Conservation (phyloP, 2,797 vertebrate genomes). For the Pangasius macronema region DNA sequence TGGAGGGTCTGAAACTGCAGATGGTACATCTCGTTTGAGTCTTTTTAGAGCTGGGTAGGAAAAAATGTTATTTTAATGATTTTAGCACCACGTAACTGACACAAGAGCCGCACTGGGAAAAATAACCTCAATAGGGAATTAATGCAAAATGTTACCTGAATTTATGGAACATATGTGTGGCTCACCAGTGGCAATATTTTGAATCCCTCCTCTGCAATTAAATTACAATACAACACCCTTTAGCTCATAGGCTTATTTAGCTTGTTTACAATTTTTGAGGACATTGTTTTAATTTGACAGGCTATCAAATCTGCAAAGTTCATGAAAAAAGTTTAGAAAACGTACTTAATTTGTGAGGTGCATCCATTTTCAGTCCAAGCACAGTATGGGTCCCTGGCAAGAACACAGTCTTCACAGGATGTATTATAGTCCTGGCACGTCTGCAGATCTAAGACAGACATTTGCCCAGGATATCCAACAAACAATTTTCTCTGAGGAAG, state of each 20-base stretch:
- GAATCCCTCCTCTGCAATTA: conserved; percentile 70
- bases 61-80: background rate
- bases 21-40: conserved; percentile 52
- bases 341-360: conserved; percentile 60
- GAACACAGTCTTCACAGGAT: conserved; percentile 74
- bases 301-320: background rate
- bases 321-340: background rate
- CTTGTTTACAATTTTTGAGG: background rate
- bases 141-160: conserved; percentile 55
- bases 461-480: conserved; percentile 70
- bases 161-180: conserved; percentile 59
- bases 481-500: conserved; percentile 72
- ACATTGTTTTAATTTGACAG: background rate
- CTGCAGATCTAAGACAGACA: conserved; percentile 69
- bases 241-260: background rate
- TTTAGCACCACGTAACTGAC: background rate
- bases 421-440: conserved; percentile 69
- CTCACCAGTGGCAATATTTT: conserved; percentile 67
- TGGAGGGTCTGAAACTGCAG: background rate
- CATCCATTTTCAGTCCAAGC: conserved; percentile 72
- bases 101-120: background rate
- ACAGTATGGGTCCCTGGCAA: conserved; percentile 79
- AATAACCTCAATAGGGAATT: background rate
- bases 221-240: background rate
- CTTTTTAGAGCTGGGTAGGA: conserved; percentile 52